Percentiles rank a stretch among this genome's conserved stretches.
Conservation (phyloP, 2,888 invertebrate genomes). For the Caenorhabditis sp. region DNA sequence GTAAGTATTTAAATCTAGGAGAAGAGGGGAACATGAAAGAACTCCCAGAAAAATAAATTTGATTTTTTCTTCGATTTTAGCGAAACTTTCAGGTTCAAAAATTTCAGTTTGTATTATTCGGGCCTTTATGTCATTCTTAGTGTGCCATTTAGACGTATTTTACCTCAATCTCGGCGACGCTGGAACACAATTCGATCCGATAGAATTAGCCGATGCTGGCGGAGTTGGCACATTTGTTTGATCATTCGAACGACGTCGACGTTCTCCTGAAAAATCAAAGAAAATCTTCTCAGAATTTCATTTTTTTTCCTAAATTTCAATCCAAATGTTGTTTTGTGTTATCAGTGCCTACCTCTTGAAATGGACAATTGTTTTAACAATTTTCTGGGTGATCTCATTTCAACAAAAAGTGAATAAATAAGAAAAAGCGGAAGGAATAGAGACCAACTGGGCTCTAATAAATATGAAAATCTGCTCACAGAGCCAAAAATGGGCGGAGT, state of each 20-base stretch:
- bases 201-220: constrained; percentile 30
- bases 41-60: background rate
- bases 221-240: constrained; percentile 30
- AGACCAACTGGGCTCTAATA: too few relatives aligned
- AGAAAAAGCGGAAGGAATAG: too few relatives aligned
- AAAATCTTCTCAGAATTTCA: too few relatives aligned
- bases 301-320: background rate
- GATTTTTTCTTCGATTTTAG: background rate
- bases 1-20: too few relatives aligned
- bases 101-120: background rate
- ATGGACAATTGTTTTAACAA: constrained; percentile 49
- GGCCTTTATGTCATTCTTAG: too few relatives aligned
- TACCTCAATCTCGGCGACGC: constrained; percentile 36
- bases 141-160: too few relatives aligned
- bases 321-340: background rate
- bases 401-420: too few relatives aligned
- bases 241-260: constrained; percentile 56
- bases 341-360: constrained; percentile 25
- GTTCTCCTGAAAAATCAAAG: constrained; percentile 48
- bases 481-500: constrained; percentile 2
- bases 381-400: constrained; percentile 47
- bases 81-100: too few relatives aligned
- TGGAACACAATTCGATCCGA: constrained; percentile 22
- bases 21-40: background rate
- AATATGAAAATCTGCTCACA: constrained; percentile 1